phyloP scores from a whole-genome alignment of 2,888 invertebrate species.

The Drosophila sordidula region DNA sequence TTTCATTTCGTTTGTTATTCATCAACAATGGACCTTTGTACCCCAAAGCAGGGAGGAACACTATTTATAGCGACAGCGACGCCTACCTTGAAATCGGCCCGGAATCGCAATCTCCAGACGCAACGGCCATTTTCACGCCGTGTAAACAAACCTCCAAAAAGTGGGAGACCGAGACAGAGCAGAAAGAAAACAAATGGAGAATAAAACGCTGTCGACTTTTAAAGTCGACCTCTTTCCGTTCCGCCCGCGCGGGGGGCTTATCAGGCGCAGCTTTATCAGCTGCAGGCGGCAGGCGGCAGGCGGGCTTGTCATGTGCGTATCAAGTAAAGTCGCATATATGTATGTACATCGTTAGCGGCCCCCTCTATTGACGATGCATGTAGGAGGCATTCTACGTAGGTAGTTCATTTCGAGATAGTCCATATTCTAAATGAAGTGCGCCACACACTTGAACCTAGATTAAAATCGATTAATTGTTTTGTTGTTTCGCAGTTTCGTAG shows the following conservation, averaged over 20 bases:
- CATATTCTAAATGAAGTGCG: constrained; percentile 38
- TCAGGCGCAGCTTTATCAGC: constrained; percentile 55
- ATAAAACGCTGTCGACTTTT: constrained; percentile 8
- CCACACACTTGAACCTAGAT: constrained; percentile 40
- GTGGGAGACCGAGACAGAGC: constrained; percentile 10
- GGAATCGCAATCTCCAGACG: constrained; percentile 35
- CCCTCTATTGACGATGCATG: not conserved
- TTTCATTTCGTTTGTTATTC: constrained; percentile 5
- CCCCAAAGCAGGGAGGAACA: constrained; percentile 6
- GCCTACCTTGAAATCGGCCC: constrained; percentile 33
- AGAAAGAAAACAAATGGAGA: constrained; percentile 10
- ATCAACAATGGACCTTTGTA: constrained; percentile 41
- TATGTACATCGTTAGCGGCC: constrained; percentile 9
- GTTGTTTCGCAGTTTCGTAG: constrained; percentile 18
- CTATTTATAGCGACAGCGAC: constrained; percentile 48
- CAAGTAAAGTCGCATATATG: constrained; percentile 39
- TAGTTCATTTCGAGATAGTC: constrained; percentile 39
- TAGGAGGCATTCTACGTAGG: not conserved
- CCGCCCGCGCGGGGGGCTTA: constrained; percentile 32
- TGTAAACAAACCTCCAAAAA: constrained; percentile 73
- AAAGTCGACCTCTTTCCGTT: constrained; percentile 41
- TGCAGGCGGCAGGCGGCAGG: constrained; percentile 1
- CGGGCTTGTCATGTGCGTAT: constrained; percentile 20
- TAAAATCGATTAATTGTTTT: constrained; percentile 46
- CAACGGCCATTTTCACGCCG: constrained; percentile 18